Base-by-base conservation (phyloP, 2,113 vertebrate genomes). In the Sinocyclocheilus anophthalmus region DNA sequence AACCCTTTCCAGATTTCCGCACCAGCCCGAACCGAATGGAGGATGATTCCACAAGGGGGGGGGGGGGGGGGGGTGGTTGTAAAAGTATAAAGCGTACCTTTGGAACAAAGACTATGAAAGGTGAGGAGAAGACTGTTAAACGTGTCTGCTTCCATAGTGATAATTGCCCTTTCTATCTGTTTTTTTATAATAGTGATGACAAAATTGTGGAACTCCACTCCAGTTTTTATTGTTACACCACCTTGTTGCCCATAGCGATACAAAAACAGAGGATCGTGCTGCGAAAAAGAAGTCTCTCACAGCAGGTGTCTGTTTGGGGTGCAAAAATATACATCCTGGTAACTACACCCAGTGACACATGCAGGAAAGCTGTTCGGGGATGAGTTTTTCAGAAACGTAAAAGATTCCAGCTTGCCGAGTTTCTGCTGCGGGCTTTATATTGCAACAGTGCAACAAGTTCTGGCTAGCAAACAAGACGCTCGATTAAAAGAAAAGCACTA, bases 1-100 rank as follows among this genome's bases (percentile, higher is more conserved):
- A 93, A 94, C 93, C 92, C 90, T 90, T 91, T 93, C 92, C 91
- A 93, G 89, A 94, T 94, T 93, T 93, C 88, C 89, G 90, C 78
- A 81, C 76, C 72, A 86, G 39, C 84, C 79, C 24, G 79, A 89
- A 88, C 76, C 85, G 92, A 87, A 89, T 70, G 8, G 45, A 72
- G 2, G 84, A 83, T 50, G 84, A 48, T 85, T 48, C 18, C 24
- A 10, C 22, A 48, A 50, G 26, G 45, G 20, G 78, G 16, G 4
- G 7, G 79, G 45, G 14, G 78, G 16, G 4, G 8, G 77, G 11
- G 45, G 3, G 65, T 70, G 87, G 87, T 65, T 84, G 48, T 73
- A 88, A 85, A 55, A 20, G 9, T n/a, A 10, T 6, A 59, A 80
- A 82, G 84, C 78, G 81, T 37, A 86, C 61, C 42, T 72, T 69